These are phyloP conservation scores for Thamnophis elegans DNA, from an alignment of 2,797 vertebrate species.

Conservation along the genomic window DNA sequence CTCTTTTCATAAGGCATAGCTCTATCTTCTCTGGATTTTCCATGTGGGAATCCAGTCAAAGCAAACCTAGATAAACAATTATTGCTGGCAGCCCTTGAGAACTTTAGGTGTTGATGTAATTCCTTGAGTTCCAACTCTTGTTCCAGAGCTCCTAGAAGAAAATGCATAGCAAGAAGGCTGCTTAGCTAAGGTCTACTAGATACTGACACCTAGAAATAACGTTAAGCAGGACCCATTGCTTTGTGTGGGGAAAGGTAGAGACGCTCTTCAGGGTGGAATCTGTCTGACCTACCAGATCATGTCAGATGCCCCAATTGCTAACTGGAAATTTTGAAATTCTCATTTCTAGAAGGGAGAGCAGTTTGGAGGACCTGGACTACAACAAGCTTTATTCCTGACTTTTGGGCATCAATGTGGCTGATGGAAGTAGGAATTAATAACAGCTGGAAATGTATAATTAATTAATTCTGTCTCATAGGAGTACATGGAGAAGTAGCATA, in stretches of 20 bases:
- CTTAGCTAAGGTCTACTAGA: not conserved
- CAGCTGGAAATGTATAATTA: not conserved
- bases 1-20: not conserved
- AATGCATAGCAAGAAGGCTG: not conserved
- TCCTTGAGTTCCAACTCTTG: not conserved
- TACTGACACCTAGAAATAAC: not conserved
- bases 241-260: not conserved
- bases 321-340: not conserved
- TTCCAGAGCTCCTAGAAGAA: not conserved
- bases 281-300: not conserved
- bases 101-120: not conserved
- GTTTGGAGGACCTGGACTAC: not conserved
- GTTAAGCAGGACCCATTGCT: not conserved
- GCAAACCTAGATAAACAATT: not conserved
- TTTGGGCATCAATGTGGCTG: not conserved
- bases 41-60: not conserved
- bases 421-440: not conserved
- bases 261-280: not conserved
- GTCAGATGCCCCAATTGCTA: not conserved
- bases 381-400: not conserved
- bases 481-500: rapidly evolving
- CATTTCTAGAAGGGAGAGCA: not conserved
- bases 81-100: not conserved
- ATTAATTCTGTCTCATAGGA: too few relatives aligned
- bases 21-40: not conserved